Evolutionary conservation across 2,888 invertebrate species (phyloP), one percentile per base, ranked within the genome.

Genomic region (Leptinotarsa peninsularis): DNA sequence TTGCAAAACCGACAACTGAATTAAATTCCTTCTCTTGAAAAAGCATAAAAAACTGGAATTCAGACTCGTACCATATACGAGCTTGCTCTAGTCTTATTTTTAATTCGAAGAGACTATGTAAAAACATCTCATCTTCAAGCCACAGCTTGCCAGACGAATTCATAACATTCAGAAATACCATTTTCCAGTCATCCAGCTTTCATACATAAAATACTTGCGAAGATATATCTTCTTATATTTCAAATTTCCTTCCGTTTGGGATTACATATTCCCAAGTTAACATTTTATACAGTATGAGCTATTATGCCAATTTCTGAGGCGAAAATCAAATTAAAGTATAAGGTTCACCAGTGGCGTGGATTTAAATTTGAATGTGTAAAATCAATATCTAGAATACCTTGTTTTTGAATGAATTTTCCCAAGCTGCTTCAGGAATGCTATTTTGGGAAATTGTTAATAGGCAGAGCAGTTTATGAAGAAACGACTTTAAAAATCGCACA

Each of bases 151-250:
- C 63, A 63, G 63, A 63, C 63, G 43, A 63, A 63, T 63, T 63
- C 63, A 63, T 63, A 63, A 63, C 27, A 63, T 63, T 63, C 63
- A 33, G 63, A 63, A 63, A 63, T 63, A n/a, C 33, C 27, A 63
- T 63, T 63, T 33, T 63, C 63, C 33, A 63, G 63, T 33, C 33
- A 63, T 63, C 33, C 43, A 17, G 63, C 10, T 33, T 33, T 33
- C 33, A 15, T 63, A 33, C 63, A 63, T 63, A 33, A 13, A 63
- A 63, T 63, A 33, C 63, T 63, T 33, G 63, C 33, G 63, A 63
- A 33, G n/a, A 63, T 63, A 63, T 63, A 63, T 63, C 63, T 63
- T 63, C 63, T 63, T 63, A 27, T 33, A 63, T 63, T 63, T 63
- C 33, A 33, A 43, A 63, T 63, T 63, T 43, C 33, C 63, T 63